phyloP scores from a whole-genome alignment of 2,888 invertebrate genomes.

The Sinodicranocentrus sp. region DNA sequence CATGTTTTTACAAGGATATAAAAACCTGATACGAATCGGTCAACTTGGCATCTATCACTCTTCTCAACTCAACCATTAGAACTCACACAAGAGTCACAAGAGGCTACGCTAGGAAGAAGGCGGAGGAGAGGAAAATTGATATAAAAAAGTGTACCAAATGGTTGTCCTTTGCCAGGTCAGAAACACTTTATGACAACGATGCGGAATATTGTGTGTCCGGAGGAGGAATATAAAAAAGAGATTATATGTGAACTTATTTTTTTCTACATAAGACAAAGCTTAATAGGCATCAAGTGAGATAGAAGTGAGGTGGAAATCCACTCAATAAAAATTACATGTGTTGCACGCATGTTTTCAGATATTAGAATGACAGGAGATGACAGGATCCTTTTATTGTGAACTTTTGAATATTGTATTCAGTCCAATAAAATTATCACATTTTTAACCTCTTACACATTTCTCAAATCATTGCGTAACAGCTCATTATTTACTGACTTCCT shows the following conservation, averaged over 20 bases:
- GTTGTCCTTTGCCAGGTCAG: slow-evolving; percentile 31
- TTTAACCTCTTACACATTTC: slow-evolving; percentile 40
- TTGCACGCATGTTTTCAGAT: slow-evolving; percentile 61
- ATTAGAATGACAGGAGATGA: slow-evolving; percentile 64
- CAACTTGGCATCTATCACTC: no score
- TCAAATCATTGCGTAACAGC: slow-evolving; percentile 42
- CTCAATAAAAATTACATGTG: slow-evolving; percentile 56
- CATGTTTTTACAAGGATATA: no score
- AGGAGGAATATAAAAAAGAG: no score
- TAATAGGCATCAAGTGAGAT: background rate
- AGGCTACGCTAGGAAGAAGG: no score
- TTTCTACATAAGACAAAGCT: no score
- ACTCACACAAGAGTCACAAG: no score
- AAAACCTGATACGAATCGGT: no score
- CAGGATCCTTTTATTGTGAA: slow-evolving; percentile 54
- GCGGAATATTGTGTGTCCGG: no score
- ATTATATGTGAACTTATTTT: no score
- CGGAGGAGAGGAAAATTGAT: no score
- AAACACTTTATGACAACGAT: slow-evolving; percentile 40
- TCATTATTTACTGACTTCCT: slow-evolving; percentile 48
- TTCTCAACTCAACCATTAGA: no score
- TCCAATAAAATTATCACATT: slow-evolving; percentile 48
- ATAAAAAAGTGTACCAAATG: slow-evolving; percentile 24
- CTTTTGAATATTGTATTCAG: background rate
- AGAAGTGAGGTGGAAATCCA: slow-evolving; percentile 33